Evolutionary conservation across 2,888 invertebrate genomes (phyloP), one percentile per base, ranked within the genome.

Genomic region (Hemistola chrysoprasaria): DNA sequence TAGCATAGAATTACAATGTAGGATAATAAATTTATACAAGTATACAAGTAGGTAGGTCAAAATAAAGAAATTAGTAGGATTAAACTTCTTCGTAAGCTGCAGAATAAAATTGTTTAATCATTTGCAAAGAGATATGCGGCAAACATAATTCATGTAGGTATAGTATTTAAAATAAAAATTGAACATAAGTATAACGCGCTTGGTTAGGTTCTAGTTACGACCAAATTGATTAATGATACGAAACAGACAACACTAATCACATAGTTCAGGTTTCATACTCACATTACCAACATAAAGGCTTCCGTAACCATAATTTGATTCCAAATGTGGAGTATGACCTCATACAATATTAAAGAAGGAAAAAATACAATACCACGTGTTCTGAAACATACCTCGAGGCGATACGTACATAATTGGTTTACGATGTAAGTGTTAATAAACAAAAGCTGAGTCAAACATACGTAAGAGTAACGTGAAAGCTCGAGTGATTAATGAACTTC

Each of bases 251-350:
- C 31, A 38, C 48, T 40, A 49, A 49, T 49, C 46, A 49, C 16
- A 26, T 47, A 50, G 62, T 50, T 50, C 53, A 58, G 42, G 55
- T 42, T 37, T 34, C 32, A 51, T 30, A 47, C 41, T 53, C 51
- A 48, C 52, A 61, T 65, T 65, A 67, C 52, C 37, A 2, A 49
- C 42, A 56, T 53, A 55, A 54, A 53, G 62, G 53, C 58, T 57
- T 55, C 50, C 49, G 56, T 52, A 50, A 59, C 53, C 40, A 56
- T 59, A 57, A 59, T 56, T 53, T 50, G 53, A 40, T 39, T 52
- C 65, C 60, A 54, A 54, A 53, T 54, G 58, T 27, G 53, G 60
- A 35, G 26, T 47, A 55, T 70, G 67, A 69, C 59, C 61, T 70
- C 68, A 68, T 54, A 50, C 36, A 24, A 42, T 36, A 52, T 47